phyloP scores from a whole-genome alignment of 1,140 invertebrate species.

The Pogonomyrmex barbatus region DNA sequence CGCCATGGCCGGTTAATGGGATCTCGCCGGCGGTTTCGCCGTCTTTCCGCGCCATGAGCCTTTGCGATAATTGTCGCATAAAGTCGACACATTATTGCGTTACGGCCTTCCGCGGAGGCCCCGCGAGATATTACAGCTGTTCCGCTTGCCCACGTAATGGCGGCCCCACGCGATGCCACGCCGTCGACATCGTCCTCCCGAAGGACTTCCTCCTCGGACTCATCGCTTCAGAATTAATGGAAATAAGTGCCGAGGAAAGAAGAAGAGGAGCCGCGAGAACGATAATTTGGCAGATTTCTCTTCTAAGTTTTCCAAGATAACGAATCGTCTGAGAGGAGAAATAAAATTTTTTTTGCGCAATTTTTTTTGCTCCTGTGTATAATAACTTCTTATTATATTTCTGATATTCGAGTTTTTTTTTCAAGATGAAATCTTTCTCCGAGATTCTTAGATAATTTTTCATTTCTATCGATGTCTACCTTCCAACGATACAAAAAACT shows the following conservation, averaged over 20 bases:
- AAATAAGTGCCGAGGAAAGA: conserved; percentile 45
- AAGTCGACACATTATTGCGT: conserved; percentile 84
- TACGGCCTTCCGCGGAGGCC: conserved; percentile 77
- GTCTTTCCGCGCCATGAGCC: conserved; percentile 79
- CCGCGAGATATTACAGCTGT: conserved; percentile 79
- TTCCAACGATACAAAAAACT: conserved; percentile 22
- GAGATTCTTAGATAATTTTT: conserved; percentile 45
- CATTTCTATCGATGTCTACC: conserved; percentile 23
- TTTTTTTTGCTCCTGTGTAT: neutral
- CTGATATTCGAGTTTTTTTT: neutral
- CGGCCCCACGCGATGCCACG: conserved; percentile 79
- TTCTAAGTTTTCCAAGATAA: conserved; percentile 38
- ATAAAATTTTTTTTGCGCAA: neutral
- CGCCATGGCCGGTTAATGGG: conserved; percentile 80
- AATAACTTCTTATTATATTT: conserved; percentile 15
- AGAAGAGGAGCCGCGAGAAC: neutral
- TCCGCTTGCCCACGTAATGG: conserved; percentile 72
- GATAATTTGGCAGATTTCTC: conserved; percentile 20
- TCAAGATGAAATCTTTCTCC: neutral
- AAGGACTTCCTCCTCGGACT: conserved; percentile 27
- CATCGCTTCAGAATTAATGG: conserved; percentile 60
- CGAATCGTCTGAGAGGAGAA: neutral
- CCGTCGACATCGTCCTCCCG: conserved; percentile 45
- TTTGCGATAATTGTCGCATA: conserved; percentile 84
- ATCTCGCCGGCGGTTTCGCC: conserved; percentile 72